phyloP scores from a whole-genome alignment of 1,140 invertebrate species.

The Venustaconcha ellipsiformis region DNA sequence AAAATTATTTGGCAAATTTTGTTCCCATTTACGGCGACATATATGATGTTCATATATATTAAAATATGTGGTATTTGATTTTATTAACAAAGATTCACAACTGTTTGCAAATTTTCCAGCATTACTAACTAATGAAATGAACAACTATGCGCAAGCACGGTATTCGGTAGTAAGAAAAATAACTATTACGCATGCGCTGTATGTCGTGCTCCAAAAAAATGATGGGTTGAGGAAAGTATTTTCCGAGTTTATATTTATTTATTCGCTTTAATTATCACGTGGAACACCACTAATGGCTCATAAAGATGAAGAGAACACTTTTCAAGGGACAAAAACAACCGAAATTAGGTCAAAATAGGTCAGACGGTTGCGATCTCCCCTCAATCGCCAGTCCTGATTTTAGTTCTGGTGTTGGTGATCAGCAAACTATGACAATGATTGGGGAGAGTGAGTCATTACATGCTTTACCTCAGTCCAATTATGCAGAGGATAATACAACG shows the following conservation, averaged over 20 bases:
- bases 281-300: slow-evolving; percentile 19
- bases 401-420: slow-evolving; percentile 2
- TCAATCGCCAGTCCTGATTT: no score
- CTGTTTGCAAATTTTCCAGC: background rate
- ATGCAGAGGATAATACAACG: slow-evolving; percentile 31
- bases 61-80: no score
- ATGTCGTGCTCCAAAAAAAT: slow-evolving; percentile 1
- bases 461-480: slow-evolving; percentile 28
- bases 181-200: slow-evolving; percentile 40
- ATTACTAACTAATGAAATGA: slow-evolving; percentile 22
- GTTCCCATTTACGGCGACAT: no score
- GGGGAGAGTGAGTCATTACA: slow-evolving; percentile 39
- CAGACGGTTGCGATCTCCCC: background rate
- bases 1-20: no score
- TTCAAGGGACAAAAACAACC: slow-evolving; percentile 22
- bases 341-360: background rate
- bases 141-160: slow-evolving; percentile 7
- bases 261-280: background rate
- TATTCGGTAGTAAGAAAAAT: slow-evolving; percentile 14
- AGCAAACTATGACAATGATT: slow-evolving; percentile 25
- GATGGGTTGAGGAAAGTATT: slow-evolving; percentile 22
- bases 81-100: no score
- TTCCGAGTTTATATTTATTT: background rate
- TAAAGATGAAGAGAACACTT: slow-evolving; percentile 48
- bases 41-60: no score